These are phyloP conservation scores for Chionodraco myersi DNA, from an alignment of 2,113 vertebrate genomes.

Conservation along the genomic window DNA sequence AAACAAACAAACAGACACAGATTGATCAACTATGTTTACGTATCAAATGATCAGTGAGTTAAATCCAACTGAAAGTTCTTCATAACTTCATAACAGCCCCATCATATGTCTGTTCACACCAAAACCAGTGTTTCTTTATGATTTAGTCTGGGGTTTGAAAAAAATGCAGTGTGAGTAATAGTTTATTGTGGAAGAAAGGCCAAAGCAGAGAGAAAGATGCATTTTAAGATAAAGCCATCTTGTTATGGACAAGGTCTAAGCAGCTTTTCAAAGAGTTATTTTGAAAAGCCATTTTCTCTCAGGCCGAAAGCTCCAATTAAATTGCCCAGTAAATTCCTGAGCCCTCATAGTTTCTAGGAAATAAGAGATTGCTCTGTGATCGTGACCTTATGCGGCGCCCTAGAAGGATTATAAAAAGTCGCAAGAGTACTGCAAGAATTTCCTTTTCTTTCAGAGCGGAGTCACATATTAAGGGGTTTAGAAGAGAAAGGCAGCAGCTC, in stretches of 20 bases:
- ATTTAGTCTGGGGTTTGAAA: not conserved
- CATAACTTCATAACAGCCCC: no score
- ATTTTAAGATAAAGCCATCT: not conserved
- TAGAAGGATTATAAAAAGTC: not conserved
- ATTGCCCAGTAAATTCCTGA: not conserved
- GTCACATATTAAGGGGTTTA: conserved; percentile 8
- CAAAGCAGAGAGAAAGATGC: not conserved
- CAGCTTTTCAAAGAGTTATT: conserved; percentile 9
- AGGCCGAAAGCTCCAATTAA: not conserved
- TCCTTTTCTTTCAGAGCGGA: conserved; percentile 14
- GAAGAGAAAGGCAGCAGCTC: not conserved
- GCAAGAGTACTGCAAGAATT: not conserved
- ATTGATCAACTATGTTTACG: no score
- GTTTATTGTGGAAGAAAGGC: not conserved
- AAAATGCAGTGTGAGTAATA: not conserved
- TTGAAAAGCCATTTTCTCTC: conserved; percentile 8
- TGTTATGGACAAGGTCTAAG: not conserved
- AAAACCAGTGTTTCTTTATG: no score
- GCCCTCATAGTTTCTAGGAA: not conserved
- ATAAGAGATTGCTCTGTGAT: not conserved
- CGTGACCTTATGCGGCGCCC: conserved; percentile 1
- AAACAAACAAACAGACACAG: not conserved
- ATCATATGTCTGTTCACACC: no score
- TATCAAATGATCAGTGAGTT: no score
- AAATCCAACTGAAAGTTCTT: no score